Evolutionary conservation across 2,888 invertebrate species (phyloP).

Genomic region (Trilocha varians): DNA sequence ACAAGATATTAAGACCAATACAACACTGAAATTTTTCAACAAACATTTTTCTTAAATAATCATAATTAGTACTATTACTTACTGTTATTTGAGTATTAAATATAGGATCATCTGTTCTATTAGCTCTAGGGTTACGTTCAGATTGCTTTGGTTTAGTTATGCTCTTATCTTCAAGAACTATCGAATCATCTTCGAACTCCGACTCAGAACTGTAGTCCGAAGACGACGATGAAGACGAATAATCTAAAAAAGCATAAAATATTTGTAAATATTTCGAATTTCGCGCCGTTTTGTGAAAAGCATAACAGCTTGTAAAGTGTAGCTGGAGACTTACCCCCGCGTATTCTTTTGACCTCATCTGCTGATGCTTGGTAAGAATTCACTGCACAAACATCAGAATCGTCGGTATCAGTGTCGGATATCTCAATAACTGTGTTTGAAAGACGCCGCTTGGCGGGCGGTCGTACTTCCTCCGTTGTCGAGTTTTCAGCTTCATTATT

Average conservation of each 20-base stretch:
- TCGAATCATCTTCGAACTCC: conserved; percentile 59
- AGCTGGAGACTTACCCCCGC: conserved; percentile 45
- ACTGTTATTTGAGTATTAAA: conserved; percentile 52
- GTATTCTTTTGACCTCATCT: conserved; percentile 65
- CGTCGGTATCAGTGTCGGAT: conserved; percentile 64
- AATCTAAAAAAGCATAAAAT: conserved; percentile 38
- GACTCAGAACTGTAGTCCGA: conserved; percentile 63
- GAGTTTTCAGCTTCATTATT: conserved; percentile 24
- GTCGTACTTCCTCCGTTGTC: conserved; percentile 29
- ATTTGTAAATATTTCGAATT: conserved; percentile 22
- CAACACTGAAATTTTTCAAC: not conserved
- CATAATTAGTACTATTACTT: conserved; percentile 3
- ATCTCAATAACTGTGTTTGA: conserved; percentile 57
- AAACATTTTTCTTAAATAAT: not conserved
- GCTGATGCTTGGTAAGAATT: conserved; percentile 64
- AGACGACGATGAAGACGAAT: conserved; percentile 55
- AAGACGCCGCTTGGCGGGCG: conserved; percentile 58
- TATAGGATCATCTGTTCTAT: conserved; percentile 57
- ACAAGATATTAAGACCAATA: not conserved
- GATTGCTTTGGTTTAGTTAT: conserved; percentile 21
- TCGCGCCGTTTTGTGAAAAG: conserved; percentile 34
- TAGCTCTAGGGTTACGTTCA: conserved; percentile 51
- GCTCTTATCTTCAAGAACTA: conserved; percentile 38
- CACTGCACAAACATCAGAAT: conserved; percentile 68
- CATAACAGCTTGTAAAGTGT: conserved; percentile 7